Conservation (phyloP, 2,797 vertebrate genomes). For the Hippopotamyrus pictus region DNA sequence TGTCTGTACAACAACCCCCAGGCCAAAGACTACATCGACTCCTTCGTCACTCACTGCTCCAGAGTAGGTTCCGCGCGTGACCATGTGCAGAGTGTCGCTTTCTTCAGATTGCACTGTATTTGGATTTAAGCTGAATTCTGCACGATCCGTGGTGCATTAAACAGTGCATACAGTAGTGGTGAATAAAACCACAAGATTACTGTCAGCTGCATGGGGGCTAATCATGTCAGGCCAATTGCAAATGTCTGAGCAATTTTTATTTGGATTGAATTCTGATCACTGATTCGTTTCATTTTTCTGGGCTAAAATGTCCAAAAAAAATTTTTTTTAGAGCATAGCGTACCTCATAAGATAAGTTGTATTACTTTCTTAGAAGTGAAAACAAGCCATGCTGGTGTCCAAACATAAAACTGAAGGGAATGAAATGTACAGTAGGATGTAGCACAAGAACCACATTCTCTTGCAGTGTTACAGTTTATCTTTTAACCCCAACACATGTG, state of each 20-base stretch:
- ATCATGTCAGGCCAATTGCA: neutral
- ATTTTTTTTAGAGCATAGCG: neutral
- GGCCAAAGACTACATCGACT: conserved; percentile 98
- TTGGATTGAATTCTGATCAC: neutral
- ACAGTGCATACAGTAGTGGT: neutral
- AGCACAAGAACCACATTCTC: neutral
- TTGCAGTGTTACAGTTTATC: neutral
- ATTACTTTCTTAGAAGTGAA: neutral
- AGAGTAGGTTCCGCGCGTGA: conserved; percentile 65
- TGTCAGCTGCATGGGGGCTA: neutral
- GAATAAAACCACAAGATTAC: neutral
- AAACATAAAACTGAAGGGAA: neutral
- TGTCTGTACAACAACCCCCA: conserved; percentile 97
- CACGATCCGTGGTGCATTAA: neutral
- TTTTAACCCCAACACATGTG: neutral
- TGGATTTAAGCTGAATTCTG: neutral
- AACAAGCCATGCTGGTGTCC: neutral
- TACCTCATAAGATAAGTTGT: neutral
- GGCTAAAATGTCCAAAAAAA: neutral
- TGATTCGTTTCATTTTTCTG: neutral
- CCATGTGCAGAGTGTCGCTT: neutral
- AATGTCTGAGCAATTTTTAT: neutral
- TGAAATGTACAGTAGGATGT: neutral
- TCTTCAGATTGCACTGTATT: neutral
- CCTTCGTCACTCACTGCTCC: conserved; percentile 94